A percentile compares a stretch with the other conserved stretches of the same genome.
Evolutionary conservation across 2,113 vertebrate species (phyloP).

Genomic region (Rhombomys opimus): DNA sequence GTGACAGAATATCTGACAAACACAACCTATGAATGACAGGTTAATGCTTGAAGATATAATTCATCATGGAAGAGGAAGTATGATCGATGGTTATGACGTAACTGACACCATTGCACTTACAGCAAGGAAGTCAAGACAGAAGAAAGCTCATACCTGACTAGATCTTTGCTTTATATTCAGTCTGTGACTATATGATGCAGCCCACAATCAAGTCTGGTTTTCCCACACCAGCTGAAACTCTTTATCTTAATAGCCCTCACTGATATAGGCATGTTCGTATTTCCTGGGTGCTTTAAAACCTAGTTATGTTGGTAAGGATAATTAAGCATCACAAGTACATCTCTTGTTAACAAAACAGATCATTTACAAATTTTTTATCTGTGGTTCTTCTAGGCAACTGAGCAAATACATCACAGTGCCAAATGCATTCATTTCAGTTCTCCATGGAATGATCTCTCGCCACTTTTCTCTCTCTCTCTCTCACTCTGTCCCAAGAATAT

Average conservation of each 20-base stretch:
- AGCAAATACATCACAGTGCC: neutral
- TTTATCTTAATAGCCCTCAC: too few relatives aligned
- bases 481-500: neutral
- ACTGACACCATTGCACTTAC: neutral
- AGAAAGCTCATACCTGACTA: neutral
- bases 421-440: neutral
- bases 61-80: neutral
- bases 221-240: too few relatives aligned
- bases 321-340: neutral
- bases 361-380: neutral
- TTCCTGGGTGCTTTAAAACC: neutral
- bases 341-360: neutral
- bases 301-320: too few relatives aligned
- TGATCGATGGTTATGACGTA: neutral
- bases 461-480: neutral
- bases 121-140: neutral
- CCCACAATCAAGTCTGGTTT: too few relatives aligned
- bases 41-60: neutral
- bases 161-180: neutral
- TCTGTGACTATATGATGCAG: neutral
- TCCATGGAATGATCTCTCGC: neutral
- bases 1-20: neutral
- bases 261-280: neutral
- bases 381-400: neutral
- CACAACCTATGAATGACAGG: too few relatives aligned